Evolutionary conservation across 2,888 invertebrate genomes (phyloP).

Genomic region (Eupithecia centaureata): DNA sequence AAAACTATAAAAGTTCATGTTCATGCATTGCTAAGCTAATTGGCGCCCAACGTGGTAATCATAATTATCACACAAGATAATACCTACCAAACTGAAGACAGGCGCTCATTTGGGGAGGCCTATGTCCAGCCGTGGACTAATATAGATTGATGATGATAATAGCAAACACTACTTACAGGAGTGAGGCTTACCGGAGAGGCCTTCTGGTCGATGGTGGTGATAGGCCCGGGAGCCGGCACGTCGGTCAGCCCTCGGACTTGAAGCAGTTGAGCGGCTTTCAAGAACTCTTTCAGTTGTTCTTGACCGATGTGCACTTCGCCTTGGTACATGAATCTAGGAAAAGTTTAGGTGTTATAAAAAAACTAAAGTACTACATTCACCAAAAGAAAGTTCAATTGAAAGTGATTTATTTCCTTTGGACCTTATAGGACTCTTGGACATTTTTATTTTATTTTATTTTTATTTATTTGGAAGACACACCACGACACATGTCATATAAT

Average conservation of each 20-base stretch:
- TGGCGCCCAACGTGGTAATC: slow-evolving; percentile 18
- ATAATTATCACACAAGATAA: slow-evolving; percentile 38
- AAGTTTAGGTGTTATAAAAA: background rate
- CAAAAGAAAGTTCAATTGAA: no score
- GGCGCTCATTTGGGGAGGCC: no score
- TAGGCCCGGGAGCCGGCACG: slow-evolving; percentile 85
- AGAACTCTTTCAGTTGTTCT: slow-evolving; percentile 92
- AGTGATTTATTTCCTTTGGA: no score
- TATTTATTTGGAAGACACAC: no score
- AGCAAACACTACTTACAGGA: slow-evolving; percentile 6
- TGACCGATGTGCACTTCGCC: slow-evolving; percentile 96
- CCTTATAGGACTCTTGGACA: no score
- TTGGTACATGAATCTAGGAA: slow-evolving; percentile 93
- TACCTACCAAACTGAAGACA: no score
- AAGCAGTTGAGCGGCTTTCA: slow-evolving; percentile 93
- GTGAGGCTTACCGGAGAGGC: slow-evolving; percentile 87
- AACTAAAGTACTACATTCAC: no score
- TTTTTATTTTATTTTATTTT: no score
- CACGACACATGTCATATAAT: no score
- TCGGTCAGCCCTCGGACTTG: slow-evolving; percentile 94
- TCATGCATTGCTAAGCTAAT: background rate
- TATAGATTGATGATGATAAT: no score
- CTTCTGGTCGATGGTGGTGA: slow-evolving; percentile 85
- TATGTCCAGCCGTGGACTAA: no score
- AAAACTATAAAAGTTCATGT: slow-evolving; percentile 9